Conservation (phyloP, 1,140 invertebrate genomes). For the Megalonaias nervosa region DNA sequence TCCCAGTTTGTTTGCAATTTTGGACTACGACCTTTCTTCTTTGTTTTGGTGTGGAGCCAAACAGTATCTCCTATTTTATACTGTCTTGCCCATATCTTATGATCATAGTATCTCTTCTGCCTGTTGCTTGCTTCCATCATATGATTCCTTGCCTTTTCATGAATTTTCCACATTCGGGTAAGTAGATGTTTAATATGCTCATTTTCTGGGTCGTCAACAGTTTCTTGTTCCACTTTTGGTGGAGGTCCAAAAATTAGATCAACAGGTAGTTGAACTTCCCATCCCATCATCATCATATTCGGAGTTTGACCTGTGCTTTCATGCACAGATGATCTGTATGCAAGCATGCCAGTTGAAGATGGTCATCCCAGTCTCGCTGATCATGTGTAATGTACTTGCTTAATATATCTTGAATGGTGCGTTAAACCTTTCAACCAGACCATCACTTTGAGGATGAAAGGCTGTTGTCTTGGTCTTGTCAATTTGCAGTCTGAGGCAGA, state of each 20-base stretch:
- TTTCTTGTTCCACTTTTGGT: neutral
- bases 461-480: slow-evolving; percentile 30
- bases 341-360: slow-evolving; percentile 27
- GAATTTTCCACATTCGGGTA: no score
- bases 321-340: slow-evolving; percentile 13
- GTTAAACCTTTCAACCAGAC: slow-evolving; percentile 44
- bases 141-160: no score
- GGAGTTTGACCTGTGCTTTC: slow-evolving; percentile 21
- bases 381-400: slow-evolving; percentile 2
- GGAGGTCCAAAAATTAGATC: slow-evolving; percentile 18
- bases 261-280: slow-evolving; percentile 23
- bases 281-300: slow-evolving; percentile 31
- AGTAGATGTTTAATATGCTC: no score
- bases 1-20: no score
- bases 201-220: no score
- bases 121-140: no score
- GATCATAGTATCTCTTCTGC: no score
- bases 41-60: no score
- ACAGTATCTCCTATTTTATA: no score
- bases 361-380: slow-evolving; percentile 31
- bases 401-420: slow-evolving; percentile 28
- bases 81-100: no score
- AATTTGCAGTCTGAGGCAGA: slow-evolving; percentile 31
- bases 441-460: slow-evolving; percentile 34
- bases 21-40: no score